Evolutionary conservation across 2,888 invertebrate genomes (phyloP), one percentile per base, ranked within the genome.

Genomic region (Melolontha melolontha): DNA sequence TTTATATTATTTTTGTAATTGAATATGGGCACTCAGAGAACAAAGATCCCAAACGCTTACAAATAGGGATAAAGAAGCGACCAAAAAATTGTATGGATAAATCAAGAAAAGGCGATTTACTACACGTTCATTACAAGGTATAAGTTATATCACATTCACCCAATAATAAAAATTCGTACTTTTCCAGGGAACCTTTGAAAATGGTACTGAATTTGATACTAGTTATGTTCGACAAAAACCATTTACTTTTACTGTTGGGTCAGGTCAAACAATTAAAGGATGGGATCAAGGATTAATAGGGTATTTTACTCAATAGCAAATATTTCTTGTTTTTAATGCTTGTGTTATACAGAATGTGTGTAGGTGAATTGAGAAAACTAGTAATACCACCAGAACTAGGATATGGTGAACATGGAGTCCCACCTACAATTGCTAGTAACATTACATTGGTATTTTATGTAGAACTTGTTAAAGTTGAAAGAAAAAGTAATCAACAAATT

Each of bases 221-320:
- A 94, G 93, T 71, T 87, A 90, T 75, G 87, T 89, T 16, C 85
- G 94, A 72, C 90, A 89, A 22, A 87, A 91, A 72, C 93, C 94
- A 0, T 87, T 95, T 69, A 90, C 91, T 10, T 94, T 96, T 78
- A 93, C 92, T 1, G 84, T 96, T 65, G 95, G 95, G 47, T 87
- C 89, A 2, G 93, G 93, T 0, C 94, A 95, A 84, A 95, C 95
- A 2, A 95, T 96, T 73, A 93, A 92, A 82, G 95, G 95, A 44
- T 95, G 95, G 95, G 95, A 96, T 75, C 93, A 94, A 84, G 95
- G 95, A 0, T 85, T 96, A 1, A 85, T 95, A 70, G 93, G 92
- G 88, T 89, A 83, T 70, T 62, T 40, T 40, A 66, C 10, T 62
- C 64, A 42, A 41, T 62, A 68, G 41, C 51, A 63, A 49, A 34